Evolutionary conservation across 2,888 invertebrate species (phyloP), one percentile per base, ranked within the genome.

Genomic region (Meta bourneti): DNA sequence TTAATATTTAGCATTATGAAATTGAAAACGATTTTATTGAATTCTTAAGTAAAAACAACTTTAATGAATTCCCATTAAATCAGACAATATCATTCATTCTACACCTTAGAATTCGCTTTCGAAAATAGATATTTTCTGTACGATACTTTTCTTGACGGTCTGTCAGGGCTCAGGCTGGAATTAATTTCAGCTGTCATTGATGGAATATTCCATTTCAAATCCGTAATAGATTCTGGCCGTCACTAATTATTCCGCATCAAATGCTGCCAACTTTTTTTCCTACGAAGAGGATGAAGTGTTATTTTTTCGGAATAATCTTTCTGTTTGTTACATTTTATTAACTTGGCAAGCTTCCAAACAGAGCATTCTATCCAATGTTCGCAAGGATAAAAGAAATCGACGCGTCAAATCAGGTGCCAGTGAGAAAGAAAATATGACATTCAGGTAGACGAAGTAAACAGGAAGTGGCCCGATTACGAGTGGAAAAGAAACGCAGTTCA

Each of bases 391-490:
- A 51, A 52, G 79, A 79, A 79, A 19, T 19, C 34, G 61, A 20
- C 79, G 79, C 34, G 13, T 61, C 61, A 61, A 34, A 34, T 79
- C 79, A 79, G 34, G 61, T 79, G 34, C 19, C 7, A 78, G 61
- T 13, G 48, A 69, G 80, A 79, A 79, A 69, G 74, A 74, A 52
- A 7, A 16, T 20, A n/a, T 78, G 78, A 78, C 78, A 78, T 78
- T 78, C 83, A 84, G 83, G 83, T 84, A 74, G 34, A n/a, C 72
- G 80, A 74, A 88, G 81, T 88, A 88, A 88, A 88, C 88, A 88
- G 88, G 88, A 88, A 88, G 52, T 81, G 88, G 49, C 71, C 72
- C 34, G 87, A 51, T 69, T 34, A 34, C 61, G 61, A 20, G 74
- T 74, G 20, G 19, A 74, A 74, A 61, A 61, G 61, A 51, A 69